Base-by-base conservation (phyloP, 2,797 vertebrate species). In the Odontamblyopus rebecca region DNA sequence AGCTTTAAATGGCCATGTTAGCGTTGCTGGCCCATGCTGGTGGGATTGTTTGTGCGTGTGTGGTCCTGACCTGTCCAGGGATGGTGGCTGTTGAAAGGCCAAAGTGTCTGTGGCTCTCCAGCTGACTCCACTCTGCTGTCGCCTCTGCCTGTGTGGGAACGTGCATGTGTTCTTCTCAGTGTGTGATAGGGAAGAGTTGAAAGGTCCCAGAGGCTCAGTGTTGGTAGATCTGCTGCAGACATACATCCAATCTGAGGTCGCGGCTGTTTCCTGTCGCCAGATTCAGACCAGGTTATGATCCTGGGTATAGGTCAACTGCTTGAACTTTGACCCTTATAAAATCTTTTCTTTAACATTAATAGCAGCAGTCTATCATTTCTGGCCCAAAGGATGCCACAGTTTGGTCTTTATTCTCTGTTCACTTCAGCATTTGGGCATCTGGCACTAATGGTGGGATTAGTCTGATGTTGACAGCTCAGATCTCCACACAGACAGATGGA, bases 11-110 rank as follows among this genome's bases (percentile, higher is more conserved):
- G 75, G 64, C 79, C 74, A 38, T 38, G 75, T 71, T 66, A 68
- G n/a, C 60, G 63, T 29, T 54, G 65, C 6, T 65, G 61, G 79
- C 68, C 75, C 38, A 72, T 81, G 67, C 71, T 38, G 60, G 71
- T 70, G 71, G 78, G 77, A 85, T 57, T 75, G 60, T 70, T 72
- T 76, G 77, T 85, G 71, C 82, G 61, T 83, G 85, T 92, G 93
- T 94, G 94, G 93, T 92, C 91, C 90, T 93, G 93, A 93, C 92
- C 92, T 90, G 90, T 90, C 90, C 86, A 86, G 87, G 86, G 88
- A 90, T 86, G 78, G 74, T 89, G 81, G 77, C 86, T 86, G 88
- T 91, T 93, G 90, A 94, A 92, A 92, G 87, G 85, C 89, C 87
- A 89, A 88, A 90, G 87, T 89, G 88, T 88, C 82, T 90, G 85